Evolutionary conservation across 2,888 invertebrate species (phyloP).

Genomic region (Tenthredo amoena): DNA sequence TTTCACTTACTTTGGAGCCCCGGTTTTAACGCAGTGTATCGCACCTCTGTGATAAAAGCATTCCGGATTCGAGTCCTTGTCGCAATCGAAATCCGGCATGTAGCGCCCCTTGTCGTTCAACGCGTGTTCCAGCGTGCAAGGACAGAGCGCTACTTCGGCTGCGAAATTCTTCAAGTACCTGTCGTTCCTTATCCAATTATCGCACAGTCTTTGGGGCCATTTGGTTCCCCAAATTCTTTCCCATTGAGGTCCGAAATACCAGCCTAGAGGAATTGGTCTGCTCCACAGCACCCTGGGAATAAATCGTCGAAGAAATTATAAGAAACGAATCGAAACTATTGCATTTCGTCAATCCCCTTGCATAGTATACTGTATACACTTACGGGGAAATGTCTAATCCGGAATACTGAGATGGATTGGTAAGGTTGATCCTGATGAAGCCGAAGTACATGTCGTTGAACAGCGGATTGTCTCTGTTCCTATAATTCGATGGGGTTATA

Average conservation of each 20-base stretch:
- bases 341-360: not conserved
- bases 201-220: slow-evolving; percentile 93
- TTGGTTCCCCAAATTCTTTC: slow-evolving; percentile 87
- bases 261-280: slow-evolving; percentile 93
- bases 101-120: slow-evolving; percentile 94
- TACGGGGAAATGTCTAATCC: slow-evolving; percentile 86
- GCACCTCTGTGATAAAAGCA: slow-evolving; percentile 95
- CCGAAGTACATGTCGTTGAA: slow-evolving; percentile 90
- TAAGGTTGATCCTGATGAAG: slow-evolving; percentile 92
- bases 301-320: not conserved
- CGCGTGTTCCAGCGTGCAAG: slow-evolving; percentile 95
- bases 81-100: slow-evolving; percentile 94
- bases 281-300: slow-evolving; percentile 88
- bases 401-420: slow-evolving; percentile 85
- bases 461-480: slow-evolving; percentile 84
- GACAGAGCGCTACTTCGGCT: slow-evolving; percentile 91
- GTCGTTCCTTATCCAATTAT: slow-evolving; percentile 94
- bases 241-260: slow-evolving; percentile 97
- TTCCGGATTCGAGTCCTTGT: slow-evolving; percentile 93
- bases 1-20: slow-evolving; percentile 89
- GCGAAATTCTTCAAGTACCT: slow-evolving; percentile 91
- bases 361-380: no score
- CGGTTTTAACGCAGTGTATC: slow-evolving; percentile 95
- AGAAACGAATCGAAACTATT: not conserved
- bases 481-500: slow-evolving; percentile 87